Evolutionary conservation across 2,113 vertebrate species (phyloP).

Genomic region (Orientallactaga bullata): DNA sequence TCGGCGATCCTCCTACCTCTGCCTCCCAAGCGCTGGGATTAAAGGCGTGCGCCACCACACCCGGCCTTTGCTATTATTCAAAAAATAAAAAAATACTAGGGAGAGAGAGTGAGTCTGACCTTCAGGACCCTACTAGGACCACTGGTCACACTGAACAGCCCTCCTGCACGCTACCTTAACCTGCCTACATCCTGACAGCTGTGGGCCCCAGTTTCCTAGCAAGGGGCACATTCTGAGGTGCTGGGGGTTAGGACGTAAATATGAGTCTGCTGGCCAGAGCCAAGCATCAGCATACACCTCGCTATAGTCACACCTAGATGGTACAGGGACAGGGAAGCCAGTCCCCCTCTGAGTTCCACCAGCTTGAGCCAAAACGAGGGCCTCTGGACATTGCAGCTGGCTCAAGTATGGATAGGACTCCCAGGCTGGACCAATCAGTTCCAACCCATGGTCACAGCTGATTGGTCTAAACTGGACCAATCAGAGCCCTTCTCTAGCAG

Average conservation of each 20-base stretch:
- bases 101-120: no score
- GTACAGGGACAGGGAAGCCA: neutral
- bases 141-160: neutral
- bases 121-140: neutral
- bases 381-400: neutral
- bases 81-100: no score
- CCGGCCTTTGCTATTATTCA: no score
- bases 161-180: rapidly evolving
- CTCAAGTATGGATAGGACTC: neutral
- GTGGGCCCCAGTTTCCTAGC: no score
- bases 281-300: neutral
- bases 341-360: neutral
- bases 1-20: no score
- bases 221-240: no score
- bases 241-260: no score
- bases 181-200: neutral
- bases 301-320: rapidly evolving
- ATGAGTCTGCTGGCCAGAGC: neutral
- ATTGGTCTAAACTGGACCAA: neutral
- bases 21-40: no score
- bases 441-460: neutral
- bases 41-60: no score
- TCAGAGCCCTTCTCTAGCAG: neutral
- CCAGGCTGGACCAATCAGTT: rapidly evolving
- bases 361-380: rapidly evolving